Conservation (phyloP, 2,113 vertebrate genomes). For the Cricetomys ansorgei region DNA sequence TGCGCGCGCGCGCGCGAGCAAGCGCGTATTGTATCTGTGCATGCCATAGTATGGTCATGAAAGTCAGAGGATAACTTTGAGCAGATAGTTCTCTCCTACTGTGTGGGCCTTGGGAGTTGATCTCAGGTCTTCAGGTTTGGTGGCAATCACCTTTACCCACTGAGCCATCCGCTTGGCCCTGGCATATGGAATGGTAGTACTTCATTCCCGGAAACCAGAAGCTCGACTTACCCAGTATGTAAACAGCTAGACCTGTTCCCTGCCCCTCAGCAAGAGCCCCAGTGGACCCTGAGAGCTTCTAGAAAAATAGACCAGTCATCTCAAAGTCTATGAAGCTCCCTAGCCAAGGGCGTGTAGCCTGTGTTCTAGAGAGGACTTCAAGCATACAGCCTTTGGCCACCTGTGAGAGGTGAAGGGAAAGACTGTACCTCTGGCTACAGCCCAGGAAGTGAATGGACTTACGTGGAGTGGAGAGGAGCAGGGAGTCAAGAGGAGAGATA, state of each 20-base stretch:
- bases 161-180: background rate
- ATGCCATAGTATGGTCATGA: background rate
- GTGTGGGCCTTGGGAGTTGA: background rate
- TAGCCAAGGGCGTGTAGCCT: background rate
- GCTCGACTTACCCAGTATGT: background rate
- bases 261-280: background rate
- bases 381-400: background rate
- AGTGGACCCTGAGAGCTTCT: background rate
- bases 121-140: background rate
- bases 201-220: background rate
- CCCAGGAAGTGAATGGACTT: background rate
- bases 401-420: background rate
- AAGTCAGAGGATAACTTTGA: background rate
- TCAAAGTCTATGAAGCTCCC: background rate
- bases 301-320: background rate
- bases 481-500: background rate
- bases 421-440: too few relatives aligned
- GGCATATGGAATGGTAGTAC: rapidly evolving
- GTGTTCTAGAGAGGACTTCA: background rate
- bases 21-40: background rate
- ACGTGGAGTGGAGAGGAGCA: background rate
- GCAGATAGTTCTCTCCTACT: background rate
- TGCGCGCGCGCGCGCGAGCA: background rate
- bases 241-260: background rate
- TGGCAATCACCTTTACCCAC: background rate